Conservation (phyloP, 2,888 invertebrate genomes). For the Cheiracanthium punctorium region DNA sequence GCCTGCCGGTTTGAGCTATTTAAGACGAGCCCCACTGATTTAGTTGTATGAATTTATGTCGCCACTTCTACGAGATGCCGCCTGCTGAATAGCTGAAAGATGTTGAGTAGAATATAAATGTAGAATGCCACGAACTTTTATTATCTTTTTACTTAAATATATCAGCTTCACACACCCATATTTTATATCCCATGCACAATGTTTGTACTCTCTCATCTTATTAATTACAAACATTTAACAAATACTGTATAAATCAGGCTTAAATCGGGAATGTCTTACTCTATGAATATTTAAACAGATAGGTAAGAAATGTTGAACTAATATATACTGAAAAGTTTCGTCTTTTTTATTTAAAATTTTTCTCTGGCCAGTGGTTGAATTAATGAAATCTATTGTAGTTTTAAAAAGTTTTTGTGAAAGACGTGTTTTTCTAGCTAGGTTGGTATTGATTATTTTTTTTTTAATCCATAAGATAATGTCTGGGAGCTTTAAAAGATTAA, state of each 20-base stretch:
- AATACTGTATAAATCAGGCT: background rate
- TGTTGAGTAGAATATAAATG: constrained; percentile 45
- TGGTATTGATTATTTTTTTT: no score
- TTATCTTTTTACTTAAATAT: constrained; percentile 28
- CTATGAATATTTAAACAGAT: background rate
- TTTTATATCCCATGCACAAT: background rate
- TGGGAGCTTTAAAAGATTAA: no score
- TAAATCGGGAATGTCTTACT: background rate
- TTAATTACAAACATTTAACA: background rate
- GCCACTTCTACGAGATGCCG: constrained; percentile 50
- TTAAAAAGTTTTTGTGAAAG: no score
- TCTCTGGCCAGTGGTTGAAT: no score
- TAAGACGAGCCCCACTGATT: constrained; percentile 44
- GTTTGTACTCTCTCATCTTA: background rate
- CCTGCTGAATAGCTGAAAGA: constrained; percentile 24
- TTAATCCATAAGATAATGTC: no score
- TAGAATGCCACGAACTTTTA: constrained; percentile 16
- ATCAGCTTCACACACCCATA: background rate
- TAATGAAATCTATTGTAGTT: no score
- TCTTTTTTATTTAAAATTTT: no score
- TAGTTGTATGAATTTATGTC: constrained; percentile 60
- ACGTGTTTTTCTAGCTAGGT: no score
- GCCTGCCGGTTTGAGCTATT: constrained; percentile 10
- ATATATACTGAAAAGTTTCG: no score
- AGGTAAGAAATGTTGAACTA: no score